Base-by-base conservation (phyloP, 2,797 vertebrate genomes). In the Fistularia commersonii region DNA sequence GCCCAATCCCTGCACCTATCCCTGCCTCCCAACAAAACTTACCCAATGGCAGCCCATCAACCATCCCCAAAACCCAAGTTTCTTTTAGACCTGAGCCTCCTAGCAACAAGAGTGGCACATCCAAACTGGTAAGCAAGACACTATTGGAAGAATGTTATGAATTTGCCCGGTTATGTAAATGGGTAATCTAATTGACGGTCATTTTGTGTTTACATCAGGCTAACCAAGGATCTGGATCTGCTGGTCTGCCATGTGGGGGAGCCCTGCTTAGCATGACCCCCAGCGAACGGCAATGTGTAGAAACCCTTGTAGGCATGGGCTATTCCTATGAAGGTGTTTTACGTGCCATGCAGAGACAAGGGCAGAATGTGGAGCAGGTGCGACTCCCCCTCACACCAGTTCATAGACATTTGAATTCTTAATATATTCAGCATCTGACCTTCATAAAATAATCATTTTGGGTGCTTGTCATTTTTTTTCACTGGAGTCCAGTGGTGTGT, bases 281-380 rank as follows among this genome's bases (percentile, higher is more conserved):
- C 45, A 92, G 90, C 0, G 94, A 98, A 73, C 91, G 91, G 11
- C 92, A 95, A 61, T 98, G 96, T 42, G 81, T 94, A 58, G 95
- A 98, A 81, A 95, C 93, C 0, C 91, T 98, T 0, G 93, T 98
- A 69, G 88, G 89, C 79, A 98, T 98, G 96, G 97, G 97, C 5
- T 99, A 98, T 78, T 93, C 94, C 0, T 96, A 93, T 0, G 94
- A 98, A 54, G 93, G 91, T 0, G 94, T 98, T 54, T 76, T 98
- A 55, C 92, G 91, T 81, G 97, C 97, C 81, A 97, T 98, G 94
- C 96, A 95, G 87, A 94, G 91, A 86, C 96, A 94, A 77, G 96
- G 96, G 50, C 93, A 96, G 85, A 96, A 95, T 47, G 91, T 99
- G 74, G 97, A 99, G 73, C 95, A 98, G 93, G 97, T 98, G 69